Evolutionary conservation across 2,797 vertebrate species (phyloP).

Genomic region (Hypotaenidia okinawae): DNA sequence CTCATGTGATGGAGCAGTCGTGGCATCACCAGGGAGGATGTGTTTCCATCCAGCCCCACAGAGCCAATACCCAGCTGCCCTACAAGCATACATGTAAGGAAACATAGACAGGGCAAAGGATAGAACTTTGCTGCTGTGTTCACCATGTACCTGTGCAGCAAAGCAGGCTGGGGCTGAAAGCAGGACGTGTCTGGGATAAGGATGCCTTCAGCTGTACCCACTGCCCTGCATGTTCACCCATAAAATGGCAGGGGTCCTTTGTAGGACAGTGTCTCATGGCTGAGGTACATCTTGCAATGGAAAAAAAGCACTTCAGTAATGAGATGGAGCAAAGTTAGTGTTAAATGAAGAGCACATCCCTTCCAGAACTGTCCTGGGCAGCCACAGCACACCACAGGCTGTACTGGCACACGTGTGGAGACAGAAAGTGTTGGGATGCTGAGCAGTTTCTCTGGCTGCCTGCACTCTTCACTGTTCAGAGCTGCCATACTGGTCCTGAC

Average conservation of each 20-base stretch:
- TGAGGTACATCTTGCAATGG: background rate
- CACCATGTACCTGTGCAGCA: background rate
- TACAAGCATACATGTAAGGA: too few relatives aligned
- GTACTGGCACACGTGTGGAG: too few relatives aligned
- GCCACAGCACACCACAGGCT: background rate
- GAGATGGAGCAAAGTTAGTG: background rate
- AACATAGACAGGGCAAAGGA: background rate
- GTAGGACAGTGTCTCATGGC: background rate
- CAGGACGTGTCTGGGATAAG: background rate
- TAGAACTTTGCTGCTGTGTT: background rate
- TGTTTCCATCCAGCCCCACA: background rate
- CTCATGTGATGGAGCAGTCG: background rate
- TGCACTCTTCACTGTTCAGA: background rate
- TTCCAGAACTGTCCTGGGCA: background rate
- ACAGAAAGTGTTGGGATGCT: too few relatives aligned
- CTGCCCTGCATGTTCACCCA: background rate
- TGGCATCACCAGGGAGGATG: background rate
- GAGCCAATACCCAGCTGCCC: fast-evolving
- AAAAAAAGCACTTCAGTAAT: background rate
- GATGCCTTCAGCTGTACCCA: background rate
- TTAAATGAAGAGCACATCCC: background rate
- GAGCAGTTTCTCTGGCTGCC: background rate
- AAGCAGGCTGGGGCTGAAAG: background rate
- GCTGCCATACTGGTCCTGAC: background rate
- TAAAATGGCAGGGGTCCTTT: background rate